These are phyloP conservation scores for Agrilus cyanescens DNA, from an alignment of 2,888 invertebrate genomes.

Conservation along the genomic window DNA sequence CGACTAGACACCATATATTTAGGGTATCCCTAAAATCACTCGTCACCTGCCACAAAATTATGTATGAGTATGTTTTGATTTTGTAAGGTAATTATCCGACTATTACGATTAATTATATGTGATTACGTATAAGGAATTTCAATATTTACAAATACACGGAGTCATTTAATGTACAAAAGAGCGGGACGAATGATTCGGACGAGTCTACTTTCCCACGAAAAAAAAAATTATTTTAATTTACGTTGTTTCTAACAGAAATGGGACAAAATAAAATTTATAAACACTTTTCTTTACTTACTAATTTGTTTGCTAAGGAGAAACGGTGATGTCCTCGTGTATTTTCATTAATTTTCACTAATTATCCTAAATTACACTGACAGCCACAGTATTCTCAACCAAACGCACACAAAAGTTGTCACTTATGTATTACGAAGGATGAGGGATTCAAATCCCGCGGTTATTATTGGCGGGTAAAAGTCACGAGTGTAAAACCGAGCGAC, in stretches of 20 bases:
- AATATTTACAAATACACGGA: no score
- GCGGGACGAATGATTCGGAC: constrained; percentile 32
- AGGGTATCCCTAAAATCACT: not conserved
- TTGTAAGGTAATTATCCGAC: no score
- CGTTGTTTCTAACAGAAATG: constrained; percentile 32
- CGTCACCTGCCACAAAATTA: no score
- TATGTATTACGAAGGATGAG: constrained; percentile 32
- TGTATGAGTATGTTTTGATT: no score
- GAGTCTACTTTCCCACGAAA: constrained; percentile 28
- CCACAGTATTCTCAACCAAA: constrained; percentile 35
- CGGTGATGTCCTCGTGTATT: constrained; percentile 55
- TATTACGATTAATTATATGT: no score
- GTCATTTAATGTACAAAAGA: constrained; percentile 30
- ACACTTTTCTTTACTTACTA: constrained; percentile 44
- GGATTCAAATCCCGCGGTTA: constrained; percentile 34
- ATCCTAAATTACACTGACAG: constrained; percentile 34
- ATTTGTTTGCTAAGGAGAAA: constrained; percentile 52
- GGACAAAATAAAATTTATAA: constrained; percentile 20
- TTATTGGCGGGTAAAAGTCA: constrained; percentile 31
- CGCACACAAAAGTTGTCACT: constrained; percentile 36
- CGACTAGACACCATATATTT: not conserved
- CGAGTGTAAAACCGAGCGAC: constrained; percentile 32
- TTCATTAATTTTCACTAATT: constrained; percentile 59
- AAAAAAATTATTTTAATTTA: constrained; percentile 19
- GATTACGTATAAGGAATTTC: no score